Percentiles rank a stretch among this genome's conserved stretches.
phyloP scores from a whole-genome alignment of 2,113 vertebrate species.

The Rhynchomys soricoides region DNA sequence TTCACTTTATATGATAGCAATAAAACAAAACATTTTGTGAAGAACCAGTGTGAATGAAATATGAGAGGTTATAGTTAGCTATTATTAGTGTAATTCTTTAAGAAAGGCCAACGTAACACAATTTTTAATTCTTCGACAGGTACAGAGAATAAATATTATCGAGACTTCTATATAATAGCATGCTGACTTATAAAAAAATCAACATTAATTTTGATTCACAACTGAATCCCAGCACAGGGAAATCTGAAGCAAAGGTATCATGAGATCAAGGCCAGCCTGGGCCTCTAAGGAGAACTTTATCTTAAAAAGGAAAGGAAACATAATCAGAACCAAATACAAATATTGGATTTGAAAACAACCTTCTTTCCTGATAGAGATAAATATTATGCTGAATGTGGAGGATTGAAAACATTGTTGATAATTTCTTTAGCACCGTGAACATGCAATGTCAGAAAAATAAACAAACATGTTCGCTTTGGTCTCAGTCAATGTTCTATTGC shows the following conservation, averaged over 20 bases:
- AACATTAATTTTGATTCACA: not conserved
- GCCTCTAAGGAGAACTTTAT: not conserved
- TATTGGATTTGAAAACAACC: not conserved
- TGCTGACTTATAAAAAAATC: not conserved
- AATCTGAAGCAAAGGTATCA: not conserved
- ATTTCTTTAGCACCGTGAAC: not conserved
- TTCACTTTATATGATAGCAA: conserved; percentile 13
- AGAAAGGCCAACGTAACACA: not conserved
- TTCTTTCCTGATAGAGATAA: not conserved
- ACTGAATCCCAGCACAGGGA: not conserved
- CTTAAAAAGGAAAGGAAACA: not conserved
- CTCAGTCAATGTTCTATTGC: not conserved
- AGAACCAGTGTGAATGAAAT: not conserved
- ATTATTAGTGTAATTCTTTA: not conserved
- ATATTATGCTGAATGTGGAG: not conserved
- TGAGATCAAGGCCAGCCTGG: not conserved
- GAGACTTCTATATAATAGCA: not conserved
- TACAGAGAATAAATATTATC: not conserved
- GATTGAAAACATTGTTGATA: not conserved
- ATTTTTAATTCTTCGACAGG: not conserved
- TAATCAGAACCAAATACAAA: not conserved
- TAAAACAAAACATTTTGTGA: not conserved
- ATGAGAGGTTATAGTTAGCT: not conserved
- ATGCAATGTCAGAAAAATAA: not conserved
- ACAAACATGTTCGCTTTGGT: too few species aligned